Percentiles rank a stretch among this genome's conserved stretches.
phyloP scores from a whole-genome alignment of 2,797 vertebrate genomes.

The Triplophysa bombifrons region DNA sequence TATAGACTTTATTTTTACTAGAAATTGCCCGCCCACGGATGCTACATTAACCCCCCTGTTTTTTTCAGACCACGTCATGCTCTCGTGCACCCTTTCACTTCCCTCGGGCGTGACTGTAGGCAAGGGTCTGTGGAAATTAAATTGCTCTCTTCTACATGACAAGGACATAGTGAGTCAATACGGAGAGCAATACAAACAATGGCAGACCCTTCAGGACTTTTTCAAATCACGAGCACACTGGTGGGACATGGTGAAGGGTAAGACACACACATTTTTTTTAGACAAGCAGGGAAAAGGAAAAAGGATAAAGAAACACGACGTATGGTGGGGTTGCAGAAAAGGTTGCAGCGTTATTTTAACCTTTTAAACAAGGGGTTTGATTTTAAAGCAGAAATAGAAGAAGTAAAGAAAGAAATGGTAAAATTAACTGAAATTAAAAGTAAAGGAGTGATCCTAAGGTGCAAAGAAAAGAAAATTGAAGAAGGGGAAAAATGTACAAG shows the following conservation, averaged over 20 bases:
- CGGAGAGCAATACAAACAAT: no score
- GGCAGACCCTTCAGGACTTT: no score
- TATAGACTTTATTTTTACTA: conserved; percentile 25
- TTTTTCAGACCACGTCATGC: background rate
- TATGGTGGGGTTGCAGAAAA: background rate
- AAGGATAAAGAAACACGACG: background rate
- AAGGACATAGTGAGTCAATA: background rate
- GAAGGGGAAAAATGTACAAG: background rate
- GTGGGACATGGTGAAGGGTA: background rate
- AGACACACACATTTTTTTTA: background rate
- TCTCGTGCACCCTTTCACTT: background rate
- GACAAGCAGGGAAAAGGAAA: background rate
- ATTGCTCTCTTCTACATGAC: background rate
- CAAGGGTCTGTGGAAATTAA: background rate
- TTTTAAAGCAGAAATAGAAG: background rate
- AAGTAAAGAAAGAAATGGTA: background rate
- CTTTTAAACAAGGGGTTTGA: background rate
- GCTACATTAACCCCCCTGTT: background rate
- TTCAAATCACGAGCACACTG: no score
- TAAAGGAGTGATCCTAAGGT: background rate
- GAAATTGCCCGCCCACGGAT: conserved; percentile 27
- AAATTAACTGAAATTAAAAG: no score
- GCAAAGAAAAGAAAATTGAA: background rate
- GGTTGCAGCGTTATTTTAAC: background rate
- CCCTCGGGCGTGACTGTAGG: background rate